phyloP scores from a whole-genome alignment of 1,140 invertebrate species.

The Zaprionus vittiger region DNA sequence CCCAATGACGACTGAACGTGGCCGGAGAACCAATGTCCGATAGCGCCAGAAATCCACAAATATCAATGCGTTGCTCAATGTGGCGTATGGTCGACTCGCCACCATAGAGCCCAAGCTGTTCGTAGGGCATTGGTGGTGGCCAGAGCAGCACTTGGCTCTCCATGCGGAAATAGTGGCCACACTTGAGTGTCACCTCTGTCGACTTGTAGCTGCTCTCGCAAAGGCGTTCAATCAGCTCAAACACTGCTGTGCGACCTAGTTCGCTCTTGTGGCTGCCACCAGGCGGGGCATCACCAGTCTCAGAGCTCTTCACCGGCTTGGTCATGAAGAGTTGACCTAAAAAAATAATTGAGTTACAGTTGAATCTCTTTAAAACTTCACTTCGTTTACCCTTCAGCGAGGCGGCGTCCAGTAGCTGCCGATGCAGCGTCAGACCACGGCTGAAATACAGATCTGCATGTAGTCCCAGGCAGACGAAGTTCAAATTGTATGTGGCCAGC shows the following conservation, averaged over 20 bases:
- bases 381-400: conserved; percentile 58
- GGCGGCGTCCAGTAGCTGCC: conserved; percentile 71
- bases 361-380: neutral
- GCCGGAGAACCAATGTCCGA: conserved; percentile 96
- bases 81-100: conserved; percentile 46
- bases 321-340: conserved; percentile 75
- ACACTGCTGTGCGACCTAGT: conserved; percentile 85
- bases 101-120: conserved; percentile 32
- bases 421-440: conserved; percentile 71
- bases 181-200: conserved; percentile 90
- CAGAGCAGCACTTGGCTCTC: conserved; percentile 88
- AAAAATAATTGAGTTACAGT: neutral
- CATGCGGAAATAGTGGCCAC: conserved; percentile 90
- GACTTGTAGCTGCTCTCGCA: conserved; percentile 92
- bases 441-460: conserved; percentile 85
- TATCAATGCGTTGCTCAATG: conserved; percentile 87
- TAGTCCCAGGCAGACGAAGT: conserved; percentile 88
- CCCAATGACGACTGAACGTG: conserved; percentile 94
- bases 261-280: conserved; percentile 84
- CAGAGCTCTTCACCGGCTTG: conserved; percentile 57
- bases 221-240: conserved; percentile 89
- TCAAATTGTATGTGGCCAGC: conserved; percentile 91
- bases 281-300: conserved; percentile 26
- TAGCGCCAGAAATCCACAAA: conserved; percentile 93
- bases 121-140: conserved; percentile 88